Evolutionary conservation across 2,888 invertebrate species (phyloP).

Genomic region (Priocnemis perturbator): DNA sequence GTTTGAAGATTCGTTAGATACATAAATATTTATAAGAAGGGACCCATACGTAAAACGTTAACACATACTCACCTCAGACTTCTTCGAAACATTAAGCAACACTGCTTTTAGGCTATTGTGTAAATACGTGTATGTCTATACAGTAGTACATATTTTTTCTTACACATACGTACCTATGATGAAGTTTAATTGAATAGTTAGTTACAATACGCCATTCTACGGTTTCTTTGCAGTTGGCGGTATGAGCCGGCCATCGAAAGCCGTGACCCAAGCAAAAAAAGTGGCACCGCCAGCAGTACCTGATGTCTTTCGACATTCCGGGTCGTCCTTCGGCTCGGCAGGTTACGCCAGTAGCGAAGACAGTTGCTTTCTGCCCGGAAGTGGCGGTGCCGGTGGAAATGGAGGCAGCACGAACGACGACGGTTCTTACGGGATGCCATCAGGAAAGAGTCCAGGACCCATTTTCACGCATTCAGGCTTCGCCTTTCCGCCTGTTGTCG

Average conservation of each 20-base stretch:
- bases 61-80: no score
- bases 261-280: slow-evolving; percentile 91
- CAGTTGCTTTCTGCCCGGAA: slow-evolving; percentile 79
- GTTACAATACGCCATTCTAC: no score
- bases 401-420: slow-evolving; percentile 61
- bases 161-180: no score
- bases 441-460: slow-evolving; percentile 81
- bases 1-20: no score
- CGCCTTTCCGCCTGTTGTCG: slow-evolving; percentile 82
- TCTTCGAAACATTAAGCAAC: no score
- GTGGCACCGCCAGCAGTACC: slow-evolving; percentile 93
- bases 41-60: no score
- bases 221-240: slow-evolving; percentile 83
- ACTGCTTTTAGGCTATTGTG: no score
- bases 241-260: slow-evolving; percentile 90
- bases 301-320: slow-evolving; percentile 87
- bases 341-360: slow-evolving; percentile 88
- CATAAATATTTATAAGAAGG: no score
- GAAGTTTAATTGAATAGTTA: no score
- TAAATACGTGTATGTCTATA: no score
- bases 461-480: slow-evolving; percentile 82
- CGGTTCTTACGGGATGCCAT: slow-evolving; percentile 78
- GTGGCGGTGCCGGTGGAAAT: slow-evolving; percentile 59
- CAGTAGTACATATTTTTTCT: no score
- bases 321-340: slow-evolving; percentile 86